phyloP scores from a whole-genome alignment of 2,797 vertebrate species.

The Tiaroga cobitis region DNA sequence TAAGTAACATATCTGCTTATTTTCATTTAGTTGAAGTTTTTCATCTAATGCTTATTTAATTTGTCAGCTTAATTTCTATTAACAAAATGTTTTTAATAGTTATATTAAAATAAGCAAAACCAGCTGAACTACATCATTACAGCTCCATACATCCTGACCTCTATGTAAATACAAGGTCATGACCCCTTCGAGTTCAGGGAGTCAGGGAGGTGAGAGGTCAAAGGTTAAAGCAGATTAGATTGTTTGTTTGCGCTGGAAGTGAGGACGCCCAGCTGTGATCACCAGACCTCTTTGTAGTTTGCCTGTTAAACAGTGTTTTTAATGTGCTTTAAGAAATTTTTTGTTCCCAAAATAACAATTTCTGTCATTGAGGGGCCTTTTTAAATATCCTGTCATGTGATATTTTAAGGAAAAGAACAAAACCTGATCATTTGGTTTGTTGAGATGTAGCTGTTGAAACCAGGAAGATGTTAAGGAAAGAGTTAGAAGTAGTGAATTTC shows the following conservation, averaged over 20 bases:
- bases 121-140: background rate
- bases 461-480: background rate
- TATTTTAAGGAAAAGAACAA: background rate
- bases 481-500: background rate
- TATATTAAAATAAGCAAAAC: background rate
- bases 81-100: background rate
- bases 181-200: background rate
- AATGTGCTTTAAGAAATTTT: background rate
- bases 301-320: background rate
- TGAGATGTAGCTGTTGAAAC: background rate
- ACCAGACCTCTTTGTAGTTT: conserved; percentile 48
- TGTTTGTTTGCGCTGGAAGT: conserved; percentile 35
- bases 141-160: background rate
- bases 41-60: background rate
- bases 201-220: background rate
- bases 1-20: background rate
- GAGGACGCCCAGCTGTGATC: conserved; percentile 48
- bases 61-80: background rate
- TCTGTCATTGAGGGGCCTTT: background rate
- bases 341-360: background rate
- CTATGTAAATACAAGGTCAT: conserved; percentile 15
- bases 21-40: background rate
- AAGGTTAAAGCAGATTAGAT: conserved; percentile 54
- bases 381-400: background rate
- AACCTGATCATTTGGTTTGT: background rate